Evolutionary conservation across 2,888 invertebrate species (phyloP).

Genomic region (Cephus sareptanus): DNA sequence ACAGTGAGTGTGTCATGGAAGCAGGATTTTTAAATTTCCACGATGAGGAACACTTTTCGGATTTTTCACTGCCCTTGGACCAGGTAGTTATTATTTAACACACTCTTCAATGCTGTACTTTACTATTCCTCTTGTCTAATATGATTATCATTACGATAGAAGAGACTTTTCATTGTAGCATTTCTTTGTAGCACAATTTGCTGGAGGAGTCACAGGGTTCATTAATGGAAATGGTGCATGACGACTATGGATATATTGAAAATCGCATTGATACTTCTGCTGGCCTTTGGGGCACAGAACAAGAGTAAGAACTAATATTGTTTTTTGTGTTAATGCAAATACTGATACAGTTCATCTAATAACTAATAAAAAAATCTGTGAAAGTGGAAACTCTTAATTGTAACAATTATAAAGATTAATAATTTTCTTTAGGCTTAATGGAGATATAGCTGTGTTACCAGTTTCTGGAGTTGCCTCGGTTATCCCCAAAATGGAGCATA

Average conservation of each 20-base stretch:
- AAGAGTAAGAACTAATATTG: constrained; percentile 57
- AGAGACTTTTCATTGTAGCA: not conserved
- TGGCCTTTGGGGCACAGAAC: constrained; percentile 56
- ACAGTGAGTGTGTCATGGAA: constrained; percentile 63
- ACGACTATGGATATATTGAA: constrained; percentile 55
- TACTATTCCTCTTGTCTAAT: not conserved
- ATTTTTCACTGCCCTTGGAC: constrained; percentile 54
- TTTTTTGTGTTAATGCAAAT: not conserved
- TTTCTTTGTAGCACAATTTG: constrained; percentile 38
- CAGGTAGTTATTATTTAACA: constrained; percentile 42
- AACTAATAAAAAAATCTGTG: not conserved
- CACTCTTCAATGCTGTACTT: not conserved
- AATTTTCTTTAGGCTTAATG: constrained; percentile 57
- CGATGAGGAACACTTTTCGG: constrained; percentile 68
- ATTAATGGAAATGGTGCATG: constrained; percentile 44
- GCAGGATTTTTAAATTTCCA: constrained; percentile 67
- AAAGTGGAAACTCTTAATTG: constrained; percentile 9
- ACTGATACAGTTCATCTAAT: constrained; percentile 9
- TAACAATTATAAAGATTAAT: not conserved
- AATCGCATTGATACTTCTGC: constrained; percentile 44
- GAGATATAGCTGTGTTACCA: constrained; percentile 64
- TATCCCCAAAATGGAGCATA: constrained; percentile 55
- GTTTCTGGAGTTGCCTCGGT: constrained; percentile 52
- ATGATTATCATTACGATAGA: not conserved
- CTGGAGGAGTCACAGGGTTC: constrained; percentile 52